Conservation (phyloP, 1,140 invertebrate genomes). For the Habropoda laboriosa region DNA sequence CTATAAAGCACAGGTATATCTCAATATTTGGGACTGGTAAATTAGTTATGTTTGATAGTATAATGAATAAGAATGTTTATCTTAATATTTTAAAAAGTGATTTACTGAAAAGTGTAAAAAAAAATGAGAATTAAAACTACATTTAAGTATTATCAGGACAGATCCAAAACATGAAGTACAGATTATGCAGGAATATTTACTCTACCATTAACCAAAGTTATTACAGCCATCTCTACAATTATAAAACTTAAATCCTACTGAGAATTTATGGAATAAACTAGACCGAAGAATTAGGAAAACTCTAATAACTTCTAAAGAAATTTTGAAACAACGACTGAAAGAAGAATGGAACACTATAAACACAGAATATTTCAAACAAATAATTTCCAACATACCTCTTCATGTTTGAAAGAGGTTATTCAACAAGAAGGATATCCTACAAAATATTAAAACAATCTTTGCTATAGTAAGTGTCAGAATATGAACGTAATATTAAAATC, state of each 20-base stretch:
- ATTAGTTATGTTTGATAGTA: too few relatives aligned
- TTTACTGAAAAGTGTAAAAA: neutral
- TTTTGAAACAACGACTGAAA: neutral
- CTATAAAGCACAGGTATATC: neutral
- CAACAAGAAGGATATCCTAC: neutral
- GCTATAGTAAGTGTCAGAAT: too few relatives aligned
- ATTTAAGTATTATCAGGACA: neutral
- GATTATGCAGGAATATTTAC: neutral
- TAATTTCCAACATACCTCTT: neutral
- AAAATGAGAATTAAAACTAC: neutral
- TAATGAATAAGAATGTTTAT: neutral
- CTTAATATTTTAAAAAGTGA: neutral
- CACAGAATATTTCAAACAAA: neutral
- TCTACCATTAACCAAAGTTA: neutral
- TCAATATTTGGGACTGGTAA: neutral
- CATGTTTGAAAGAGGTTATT: neutral
- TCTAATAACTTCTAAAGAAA: neutral
- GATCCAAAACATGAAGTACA: neutral
- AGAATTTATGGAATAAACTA: neutral
- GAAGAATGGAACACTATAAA: neutral
- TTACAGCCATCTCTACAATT: neutral
- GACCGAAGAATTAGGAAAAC: too few relatives aligned
- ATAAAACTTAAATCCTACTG: neutral
- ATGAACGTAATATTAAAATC: too few relatives aligned
- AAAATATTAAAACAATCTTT: constrained; percentile 11